Percentiles rank a stretch among this genome's conserved stretches.
These are phyloP conservation scores for Bradypodion pumilum DNA, from an alignment of 2,797 vertebrate species.

Conservation along the genomic window DNA sequence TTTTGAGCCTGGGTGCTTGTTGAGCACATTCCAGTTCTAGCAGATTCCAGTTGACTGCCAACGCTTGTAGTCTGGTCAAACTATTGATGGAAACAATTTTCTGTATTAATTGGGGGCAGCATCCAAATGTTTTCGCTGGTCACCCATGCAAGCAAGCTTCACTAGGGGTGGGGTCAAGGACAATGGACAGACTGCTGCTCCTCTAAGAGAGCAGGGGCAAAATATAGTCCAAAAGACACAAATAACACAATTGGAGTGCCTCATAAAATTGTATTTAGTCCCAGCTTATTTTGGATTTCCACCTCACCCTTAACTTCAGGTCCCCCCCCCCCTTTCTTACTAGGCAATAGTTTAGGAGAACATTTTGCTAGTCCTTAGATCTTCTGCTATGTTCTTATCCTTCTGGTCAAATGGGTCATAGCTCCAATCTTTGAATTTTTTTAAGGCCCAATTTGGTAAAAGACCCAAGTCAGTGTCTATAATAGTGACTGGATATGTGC, in stretches of 20 bases:
- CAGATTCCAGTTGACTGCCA: slow-evolving; percentile 28
- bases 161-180: slow-evolving; percentile 10
- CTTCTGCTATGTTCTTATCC: not conserved
- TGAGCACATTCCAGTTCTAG: slow-evolving; percentile 40
- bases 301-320: not conserved
- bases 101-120: slow-evolving; percentile 30
- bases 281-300: not conserved
- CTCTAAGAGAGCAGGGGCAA: slow-evolving; percentile 8
- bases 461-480: not conserved
- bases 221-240: slow-evolving; percentile 21
- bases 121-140: slow-evolving; percentile 38
- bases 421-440: not conserved
- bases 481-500: not conserved
- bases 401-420: not conserved
- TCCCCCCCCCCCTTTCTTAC: not conserved
- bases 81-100: slow-evolving; percentile 52
- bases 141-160: slow-evolving; percentile 13
- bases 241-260: not conserved
- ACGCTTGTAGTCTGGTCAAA: slow-evolving; percentile 48
- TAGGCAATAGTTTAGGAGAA: not conserved
- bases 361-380: not conserved
- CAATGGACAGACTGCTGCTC: slow-evolving; percentile 17
- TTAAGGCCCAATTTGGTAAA: not conserved
- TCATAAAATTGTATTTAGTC: not conserved
- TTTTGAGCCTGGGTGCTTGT: slow-evolving; percentile 47